Percentiles rank a stretch among this genome's conserved stretches.
Evolutionary conservation across 2,113 vertebrate genomes (phyloP).

Genomic region (Cyphomyrus plagiostoma): DNA sequence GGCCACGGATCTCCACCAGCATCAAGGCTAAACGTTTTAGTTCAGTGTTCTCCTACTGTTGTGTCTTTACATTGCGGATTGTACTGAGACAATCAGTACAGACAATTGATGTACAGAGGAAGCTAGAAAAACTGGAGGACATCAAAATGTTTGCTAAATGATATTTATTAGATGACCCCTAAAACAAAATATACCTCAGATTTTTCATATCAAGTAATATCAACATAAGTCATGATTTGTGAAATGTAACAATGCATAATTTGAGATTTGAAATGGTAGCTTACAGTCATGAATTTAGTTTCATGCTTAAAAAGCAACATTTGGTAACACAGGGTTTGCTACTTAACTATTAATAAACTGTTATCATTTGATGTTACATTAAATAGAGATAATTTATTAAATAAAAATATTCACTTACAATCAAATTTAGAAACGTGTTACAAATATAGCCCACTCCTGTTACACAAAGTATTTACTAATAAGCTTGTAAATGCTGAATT

Average conservation of each 20-base stretch:
- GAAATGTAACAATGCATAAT: not conserved
- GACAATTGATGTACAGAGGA: conserved; percentile 46
- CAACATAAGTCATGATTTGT: conserved; percentile 55
- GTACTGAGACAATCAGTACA: not conserved
- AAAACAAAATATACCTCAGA: not conserved
- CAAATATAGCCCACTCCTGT: not conserved
- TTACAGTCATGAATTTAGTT: conserved; percentile 35
- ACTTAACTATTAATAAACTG: not conserved
- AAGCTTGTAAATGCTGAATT: not conserved
- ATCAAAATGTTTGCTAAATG: not conserved
- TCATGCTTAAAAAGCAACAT: not conserved
- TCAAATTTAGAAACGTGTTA: not conserved
- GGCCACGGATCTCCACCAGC: no score
- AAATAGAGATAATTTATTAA: not conserved
- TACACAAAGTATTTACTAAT: not conserved
- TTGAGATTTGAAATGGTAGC: not conserved
- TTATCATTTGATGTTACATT: not conserved
- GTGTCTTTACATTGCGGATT: not conserved
- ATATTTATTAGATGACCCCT: not conserved
- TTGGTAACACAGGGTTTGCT: not conserved
- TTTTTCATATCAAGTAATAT: conserved; percentile 61
- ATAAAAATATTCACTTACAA: not conserved
- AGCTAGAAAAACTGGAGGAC: conserved; percentile 4
- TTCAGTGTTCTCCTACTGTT: no score
- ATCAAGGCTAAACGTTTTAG: not conserved